Percentiles rank a stretch among this genome's conserved stretches.
Conservation (phyloP, 2,888 invertebrate species). For the Merodon equestris region DNA sequence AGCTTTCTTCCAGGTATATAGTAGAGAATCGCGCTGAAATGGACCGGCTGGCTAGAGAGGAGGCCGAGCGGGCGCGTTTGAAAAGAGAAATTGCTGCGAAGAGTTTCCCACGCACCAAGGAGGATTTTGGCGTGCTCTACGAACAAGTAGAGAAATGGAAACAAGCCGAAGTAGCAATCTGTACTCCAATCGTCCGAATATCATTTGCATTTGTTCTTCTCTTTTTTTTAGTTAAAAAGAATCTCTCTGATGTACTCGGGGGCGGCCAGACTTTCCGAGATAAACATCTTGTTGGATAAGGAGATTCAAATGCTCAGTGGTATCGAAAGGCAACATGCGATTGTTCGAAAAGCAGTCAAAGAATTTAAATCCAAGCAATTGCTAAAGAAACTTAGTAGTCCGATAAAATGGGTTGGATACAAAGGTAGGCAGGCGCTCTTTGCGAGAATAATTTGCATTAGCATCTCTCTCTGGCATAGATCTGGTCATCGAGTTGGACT, state of each 20-base stretch:
- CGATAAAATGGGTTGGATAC: slow-evolving; percentile 87
- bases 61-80: slow-evolving; percentile 75
- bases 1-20: slow-evolving; percentile 76
- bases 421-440: slow-evolving; percentile 80
- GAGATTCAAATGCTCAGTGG: slow-evolving; percentile 82
- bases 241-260: slow-evolving; percentile 84
- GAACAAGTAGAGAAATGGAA: slow-evolving; percentile 79
- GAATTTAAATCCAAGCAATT: slow-evolving; percentile 83
- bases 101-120: slow-evolving; percentile 85
- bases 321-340: slow-evolving; percentile 84
- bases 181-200: not conserved
- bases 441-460: not conserved
- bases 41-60: slow-evolving; percentile 72
- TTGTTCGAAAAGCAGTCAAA: slow-evolving; percentile 82
- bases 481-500: slow-evolving; percentile 87
- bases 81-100: slow-evolving; percentile 83
- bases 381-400: slow-evolving; percentile 84
- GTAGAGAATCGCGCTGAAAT: slow-evolving; percentile 76
- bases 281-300: slow-evolving; percentile 85
- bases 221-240: slow-evolving; percentile 80
- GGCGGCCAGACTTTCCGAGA: slow-evolving; percentile 85
- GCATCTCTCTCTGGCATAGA: slow-evolving; percentile 70
- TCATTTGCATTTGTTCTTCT: not conserved
- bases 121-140: slow-evolving; percentile 88
- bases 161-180: slow-evolving; percentile 72